Evolutionary conservation across 1,140 invertebrate genomes (phyloP).

Genomic region (Helicoverpa zea): DNA sequence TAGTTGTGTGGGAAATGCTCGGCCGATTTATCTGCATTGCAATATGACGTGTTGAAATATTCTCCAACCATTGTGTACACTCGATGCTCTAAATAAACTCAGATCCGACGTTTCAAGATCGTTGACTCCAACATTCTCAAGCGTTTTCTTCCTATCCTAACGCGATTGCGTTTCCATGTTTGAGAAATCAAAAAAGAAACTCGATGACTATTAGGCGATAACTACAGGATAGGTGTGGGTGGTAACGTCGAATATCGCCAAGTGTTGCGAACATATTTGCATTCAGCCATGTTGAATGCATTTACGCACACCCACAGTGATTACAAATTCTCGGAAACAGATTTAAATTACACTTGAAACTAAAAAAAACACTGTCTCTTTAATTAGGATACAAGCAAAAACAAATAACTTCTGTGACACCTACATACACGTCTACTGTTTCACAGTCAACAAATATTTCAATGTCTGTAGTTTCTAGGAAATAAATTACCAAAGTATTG

Average conservation of each 20-base stretch:
- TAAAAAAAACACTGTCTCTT: slow-evolving; percentile 21
- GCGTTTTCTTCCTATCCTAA: slow-evolving; percentile 56
- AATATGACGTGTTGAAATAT: slow-evolving; percentile 64
- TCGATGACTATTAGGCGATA: slow-evolving; percentile 54
- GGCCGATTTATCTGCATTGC: slow-evolving; percentile 60
- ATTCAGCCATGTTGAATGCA: slow-evolving; percentile 62
- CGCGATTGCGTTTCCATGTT: slow-evolving; percentile 70
- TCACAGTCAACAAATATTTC: not conserved
- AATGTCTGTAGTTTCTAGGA: slow-evolving; percentile 22
- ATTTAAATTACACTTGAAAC: slow-evolving; percentile 50
- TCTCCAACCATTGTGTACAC: slow-evolving; percentile 48
- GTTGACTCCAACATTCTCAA: slow-evolving; percentile 45
- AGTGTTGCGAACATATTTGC: slow-evolving; percentile 65
- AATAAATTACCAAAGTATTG: slow-evolving; percentile 42
- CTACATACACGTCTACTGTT: not conserved
- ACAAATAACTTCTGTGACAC: slow-evolving; percentile 8
- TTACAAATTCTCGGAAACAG: slow-evolving; percentile 44
- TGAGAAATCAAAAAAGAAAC: slow-evolving; percentile 56
- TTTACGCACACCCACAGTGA: slow-evolving; percentile 61
- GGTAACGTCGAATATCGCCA: slow-evolving; percentile 54
- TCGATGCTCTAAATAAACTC: slow-evolving; percentile 41
- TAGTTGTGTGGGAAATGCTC: slow-evolving; percentile 70
- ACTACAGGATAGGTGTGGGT: slow-evolving; percentile 56
- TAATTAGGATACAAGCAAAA: slow-evolving; percentile 14
- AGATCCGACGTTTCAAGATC: slow-evolving; percentile 34